phyloP scores from a whole-genome alignment of 1,140 invertebrate species.

The Luehdorfia chinensis region DNA sequence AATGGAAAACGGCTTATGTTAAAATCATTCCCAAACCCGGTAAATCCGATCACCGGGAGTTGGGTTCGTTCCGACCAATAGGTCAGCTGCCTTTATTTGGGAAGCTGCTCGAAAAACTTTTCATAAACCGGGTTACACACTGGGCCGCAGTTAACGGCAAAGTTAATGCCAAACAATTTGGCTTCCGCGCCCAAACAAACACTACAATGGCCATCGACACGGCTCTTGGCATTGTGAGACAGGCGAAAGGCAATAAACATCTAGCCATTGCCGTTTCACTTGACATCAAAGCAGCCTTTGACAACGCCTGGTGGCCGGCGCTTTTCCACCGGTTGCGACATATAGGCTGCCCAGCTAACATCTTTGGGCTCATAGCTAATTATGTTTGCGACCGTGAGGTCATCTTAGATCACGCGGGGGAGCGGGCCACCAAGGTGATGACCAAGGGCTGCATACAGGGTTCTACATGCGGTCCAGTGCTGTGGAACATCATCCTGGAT shows the following conservation, averaged over 20 bases:
- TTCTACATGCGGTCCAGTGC: too few relatives aligned
- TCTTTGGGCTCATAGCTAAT: neutral
- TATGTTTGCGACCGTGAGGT: too few relatives aligned
- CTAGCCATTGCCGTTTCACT: neutral
- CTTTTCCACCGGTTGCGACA: too few relatives aligned
- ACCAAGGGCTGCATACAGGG: too few relatives aligned
- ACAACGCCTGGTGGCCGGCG: too few relatives aligned
- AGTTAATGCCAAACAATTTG: neutral
- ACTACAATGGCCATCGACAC: neutral
- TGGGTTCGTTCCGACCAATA: neutral
- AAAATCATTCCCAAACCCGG: conserved; percentile 19
- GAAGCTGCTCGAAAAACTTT: neutral
- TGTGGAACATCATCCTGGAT: too few relatives aligned
- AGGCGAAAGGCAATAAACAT: neutral
- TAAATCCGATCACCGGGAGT: neutral
- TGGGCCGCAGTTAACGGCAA: neutral
- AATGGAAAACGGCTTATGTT: conserved; percentile 12
- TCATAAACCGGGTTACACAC: neutral
- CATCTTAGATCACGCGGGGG: too few relatives aligned
- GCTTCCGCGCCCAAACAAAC: neutral
- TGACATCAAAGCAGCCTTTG: too few relatives aligned
- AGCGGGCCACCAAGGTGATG: too few relatives aligned
- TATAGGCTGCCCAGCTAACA: too few relatives aligned
- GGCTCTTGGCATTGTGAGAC: too few relatives aligned
- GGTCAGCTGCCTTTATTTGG: neutral